phyloP scores from a whole-genome alignment of 1,140 invertebrate genomes.

The Drosophila novamexicana region DNA sequence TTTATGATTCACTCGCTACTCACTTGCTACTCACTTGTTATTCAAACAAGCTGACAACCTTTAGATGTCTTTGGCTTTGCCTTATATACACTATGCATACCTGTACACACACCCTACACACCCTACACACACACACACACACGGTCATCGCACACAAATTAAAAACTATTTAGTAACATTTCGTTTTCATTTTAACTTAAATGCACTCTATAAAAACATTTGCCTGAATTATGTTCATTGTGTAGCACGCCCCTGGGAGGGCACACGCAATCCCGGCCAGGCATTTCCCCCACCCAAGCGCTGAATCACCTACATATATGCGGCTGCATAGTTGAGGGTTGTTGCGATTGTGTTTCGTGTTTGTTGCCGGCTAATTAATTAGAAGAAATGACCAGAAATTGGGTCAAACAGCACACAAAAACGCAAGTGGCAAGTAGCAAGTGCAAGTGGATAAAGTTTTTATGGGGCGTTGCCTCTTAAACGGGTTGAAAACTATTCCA shows the following conservation, averaged over 20 bases:
- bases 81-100: not conserved
- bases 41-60: conserved; percentile 22
- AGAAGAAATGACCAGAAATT: conserved; percentile 61
- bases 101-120: conserved; percentile 31
- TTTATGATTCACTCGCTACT: conserved; percentile 29
- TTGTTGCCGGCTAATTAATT: conserved; percentile 73
- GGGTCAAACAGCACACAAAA: conserved; percentile 55
- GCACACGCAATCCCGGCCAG: conserved; percentile 45
- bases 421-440: conserved; percentile 43
- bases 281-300: not conserved
- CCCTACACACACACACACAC: conserved; percentile 31
- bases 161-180: conserved; percentile 49
- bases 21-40: conserved; percentile 24
- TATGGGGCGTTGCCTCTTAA: not conserved
- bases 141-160: conserved; percentile 24
- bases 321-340: conserved; percentile 42
- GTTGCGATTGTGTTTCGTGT: conserved; percentile 49
- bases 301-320: conserved; percentile 9
- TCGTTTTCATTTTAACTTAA: conserved; percentile 9
- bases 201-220: conserved; percentile 70
- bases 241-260: conserved; percentile 52
- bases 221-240: conserved; percentile 46
- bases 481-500: conserved; percentile 35
- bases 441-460: conserved; percentile 54
- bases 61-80: conserved; percentile 1